These are phyloP conservation scores for Clivina fossor DNA, from an alignment of 2,888 invertebrate species.

Conservation along the genomic window DNA sequence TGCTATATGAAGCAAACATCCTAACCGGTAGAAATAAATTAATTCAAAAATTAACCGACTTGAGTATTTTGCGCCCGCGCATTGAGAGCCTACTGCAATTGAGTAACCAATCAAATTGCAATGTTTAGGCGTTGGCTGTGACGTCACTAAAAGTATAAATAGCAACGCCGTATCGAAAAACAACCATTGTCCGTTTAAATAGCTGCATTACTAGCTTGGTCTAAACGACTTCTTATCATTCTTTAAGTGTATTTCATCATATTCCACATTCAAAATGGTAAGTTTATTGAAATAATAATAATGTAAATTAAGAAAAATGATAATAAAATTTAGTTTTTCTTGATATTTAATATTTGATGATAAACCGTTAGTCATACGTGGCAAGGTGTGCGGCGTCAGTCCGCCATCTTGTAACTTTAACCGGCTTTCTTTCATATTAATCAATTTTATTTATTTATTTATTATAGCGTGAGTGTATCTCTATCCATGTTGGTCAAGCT, in stretches of 20 bases:
- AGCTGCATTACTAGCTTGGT: slow-evolving; percentile 37
- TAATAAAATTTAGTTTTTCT: slow-evolving; percentile 3
- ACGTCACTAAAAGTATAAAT: slow-evolving; percentile 61
- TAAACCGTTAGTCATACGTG: slow-evolving; percentile 23
- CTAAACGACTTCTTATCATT: slow-evolving; percentile 35
- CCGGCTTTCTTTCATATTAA: too few species aligned
- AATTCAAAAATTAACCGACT: slow-evolving; percentile 17
- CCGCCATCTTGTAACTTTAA: slow-evolving; percentile 26
- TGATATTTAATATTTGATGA: slow-evolving; percentile 13
- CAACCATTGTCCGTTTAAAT: slow-evolving; percentile 42
- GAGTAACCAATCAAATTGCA: slow-evolving; percentile 55
- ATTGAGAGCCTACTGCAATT: slow-evolving; percentile 13
- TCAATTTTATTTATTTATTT: too few species aligned
- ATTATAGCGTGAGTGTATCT: too few species aligned
- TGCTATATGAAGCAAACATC: too few species aligned
- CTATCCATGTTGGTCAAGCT: too few species aligned
- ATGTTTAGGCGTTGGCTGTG: slow-evolving; percentile 57
- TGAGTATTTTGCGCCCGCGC: slow-evolving; percentile 23
- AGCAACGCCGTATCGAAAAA: slow-evolving; percentile 54
- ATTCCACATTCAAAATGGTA: slow-evolving; percentile 41
- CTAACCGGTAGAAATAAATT: too few species aligned
- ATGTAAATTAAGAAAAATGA: not conserved
- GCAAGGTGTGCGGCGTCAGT: slow-evolving; percentile 20
- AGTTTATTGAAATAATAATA: slow-evolving; percentile 21
- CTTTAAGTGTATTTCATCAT: slow-evolving; percentile 25